Conservation (phyloP, 2,888 invertebrate genomes). For the Drosophila planitibia region DNA sequence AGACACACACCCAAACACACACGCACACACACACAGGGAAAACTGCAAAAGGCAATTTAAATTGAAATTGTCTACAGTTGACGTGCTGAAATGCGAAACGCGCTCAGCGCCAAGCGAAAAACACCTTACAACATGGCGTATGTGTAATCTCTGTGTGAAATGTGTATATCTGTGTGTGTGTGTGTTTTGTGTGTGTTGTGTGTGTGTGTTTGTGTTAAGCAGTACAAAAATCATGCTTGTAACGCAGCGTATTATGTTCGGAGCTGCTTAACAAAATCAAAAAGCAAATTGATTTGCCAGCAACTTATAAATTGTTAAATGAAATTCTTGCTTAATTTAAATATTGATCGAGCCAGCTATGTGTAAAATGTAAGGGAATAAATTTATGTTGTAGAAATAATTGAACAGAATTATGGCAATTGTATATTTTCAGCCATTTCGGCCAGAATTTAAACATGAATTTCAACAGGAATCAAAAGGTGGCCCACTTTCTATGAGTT, state of each 20-base stretch:
- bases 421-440: neutral
- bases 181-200: neutral
- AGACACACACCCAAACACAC: conserved; percentile 22
- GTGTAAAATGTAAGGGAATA: neutral
- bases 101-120: conserved; percentile 37
- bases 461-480: neutral
- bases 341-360: neutral
- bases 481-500: neutral
- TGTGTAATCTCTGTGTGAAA: conserved; percentile 61
- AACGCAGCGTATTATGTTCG: conserved; percentile 15
- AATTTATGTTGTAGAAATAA: neutral
- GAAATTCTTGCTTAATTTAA: neutral
- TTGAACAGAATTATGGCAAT: neutral
- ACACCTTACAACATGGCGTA: conserved; percentile 64
- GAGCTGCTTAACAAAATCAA: conserved; percentile 40
- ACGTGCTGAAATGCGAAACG: conserved; percentile 72
- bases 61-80: conserved; percentile 75
- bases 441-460: neutral
- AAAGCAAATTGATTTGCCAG: conserved; percentile 36
- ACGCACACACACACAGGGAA: conserved; percentile 20
- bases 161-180: neutral
- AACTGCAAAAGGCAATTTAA: conserved; percentile 74
- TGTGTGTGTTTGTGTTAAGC: conserved; percentile 20
- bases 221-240: conserved; percentile 31
- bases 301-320: conserved; percentile 4